Conservation (phyloP, 2,113 vertebrate genomes). For the Erythrolamprus reginae region DNA sequence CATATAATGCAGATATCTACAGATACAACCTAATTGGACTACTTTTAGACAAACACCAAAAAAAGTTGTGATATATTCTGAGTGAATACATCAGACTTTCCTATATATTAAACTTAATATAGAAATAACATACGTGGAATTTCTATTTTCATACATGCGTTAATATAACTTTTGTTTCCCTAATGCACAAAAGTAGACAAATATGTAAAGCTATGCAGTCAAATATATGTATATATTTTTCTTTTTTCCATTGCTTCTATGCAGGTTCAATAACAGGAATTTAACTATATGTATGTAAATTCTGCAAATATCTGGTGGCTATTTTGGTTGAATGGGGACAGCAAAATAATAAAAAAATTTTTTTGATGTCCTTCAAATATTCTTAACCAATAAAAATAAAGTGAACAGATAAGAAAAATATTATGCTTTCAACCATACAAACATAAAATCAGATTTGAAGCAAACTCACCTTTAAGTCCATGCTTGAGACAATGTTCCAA, state of each 20-base stretch:
- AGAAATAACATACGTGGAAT: background rate
- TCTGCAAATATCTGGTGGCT: background rate
- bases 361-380: background rate
- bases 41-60: background rate
- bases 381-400: background rate
- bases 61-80: background rate
- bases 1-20: background rate
- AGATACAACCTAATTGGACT: background rate
- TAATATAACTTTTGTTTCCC: background rate
- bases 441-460: accelerated
- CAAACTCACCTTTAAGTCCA: slow-evolving; percentile 85
- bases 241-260: background rate
- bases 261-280: background rate
- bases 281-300: background rate
- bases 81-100: background rate
- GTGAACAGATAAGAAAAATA: background rate
- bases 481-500: slow-evolving; percentile 97
- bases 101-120: background rate
- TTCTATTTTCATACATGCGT: background rate
- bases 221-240: background rate
- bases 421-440: accelerated
- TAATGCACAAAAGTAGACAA: background rate
- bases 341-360: background rate
- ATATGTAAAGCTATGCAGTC: background rate
- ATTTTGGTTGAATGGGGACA: background rate